Conservation (phyloP, 2,888 invertebrate genomes). For the Dione juno region DNA sequence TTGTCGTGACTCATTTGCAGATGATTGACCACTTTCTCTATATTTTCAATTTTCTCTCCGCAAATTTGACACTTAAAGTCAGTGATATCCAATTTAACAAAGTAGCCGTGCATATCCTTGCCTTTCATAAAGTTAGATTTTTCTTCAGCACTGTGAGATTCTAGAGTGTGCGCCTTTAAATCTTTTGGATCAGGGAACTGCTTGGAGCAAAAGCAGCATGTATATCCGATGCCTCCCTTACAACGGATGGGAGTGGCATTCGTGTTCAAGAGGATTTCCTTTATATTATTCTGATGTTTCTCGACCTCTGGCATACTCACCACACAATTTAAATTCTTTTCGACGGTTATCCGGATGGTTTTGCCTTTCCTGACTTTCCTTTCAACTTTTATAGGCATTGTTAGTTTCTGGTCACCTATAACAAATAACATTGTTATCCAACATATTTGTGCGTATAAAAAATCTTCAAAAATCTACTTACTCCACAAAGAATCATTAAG, state of each 20-base stretch:
- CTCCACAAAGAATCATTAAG: neutral
- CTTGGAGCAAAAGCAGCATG: constrained; percentile 64
- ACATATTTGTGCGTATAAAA: neutral
- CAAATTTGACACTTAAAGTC: constrained; percentile 50
- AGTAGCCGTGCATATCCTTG: constrained; percentile 50
- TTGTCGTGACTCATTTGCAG: constrained; percentile 47
- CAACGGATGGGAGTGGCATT: constrained; percentile 70
- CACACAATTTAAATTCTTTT: constrained; percentile 20
- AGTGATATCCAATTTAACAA: constrained; percentile 55
- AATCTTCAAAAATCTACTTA: constrained; percentile 12
- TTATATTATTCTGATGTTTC: constrained; percentile 61
- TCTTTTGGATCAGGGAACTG: constrained; percentile 57
- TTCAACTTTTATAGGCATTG: constrained; percentile 18
- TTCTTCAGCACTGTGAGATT: constrained; percentile 52
- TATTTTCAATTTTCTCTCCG: constrained; percentile 33
- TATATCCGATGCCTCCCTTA: constrained; percentile 60
- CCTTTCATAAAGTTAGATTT: constrained; percentile 62
- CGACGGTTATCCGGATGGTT: constrained; percentile 26
- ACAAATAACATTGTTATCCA: constrained; percentile 47
- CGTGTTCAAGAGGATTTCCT: constrained; percentile 58
- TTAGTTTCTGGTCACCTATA: constrained; percentile 46
- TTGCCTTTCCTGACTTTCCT: constrained; percentile 31
- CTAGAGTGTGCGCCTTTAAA: constrained; percentile 61
- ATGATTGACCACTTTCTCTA: constrained; percentile 48
- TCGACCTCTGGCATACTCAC: constrained; percentile 46